Conservation (phyloP, 1,140 invertebrate genomes). For the Pseudomyrmex dendroicus region DNA sequence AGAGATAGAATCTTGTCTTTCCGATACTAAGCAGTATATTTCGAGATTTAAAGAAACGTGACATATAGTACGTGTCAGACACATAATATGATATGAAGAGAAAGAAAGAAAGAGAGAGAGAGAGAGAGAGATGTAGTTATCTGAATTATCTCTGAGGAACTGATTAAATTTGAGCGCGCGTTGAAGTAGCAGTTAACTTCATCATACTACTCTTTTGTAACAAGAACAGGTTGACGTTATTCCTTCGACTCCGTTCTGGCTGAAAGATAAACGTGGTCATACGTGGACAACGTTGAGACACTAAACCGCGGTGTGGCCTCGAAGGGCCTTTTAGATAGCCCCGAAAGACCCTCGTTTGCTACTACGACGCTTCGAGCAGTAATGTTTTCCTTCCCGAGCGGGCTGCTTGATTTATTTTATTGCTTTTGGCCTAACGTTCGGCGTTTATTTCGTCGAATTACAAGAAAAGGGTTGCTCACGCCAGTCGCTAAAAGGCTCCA, state of each 20-base stretch:
- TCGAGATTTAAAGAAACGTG: constrained; percentile 45
- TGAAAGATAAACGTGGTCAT: constrained; percentile 53
- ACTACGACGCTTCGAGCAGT: constrained; percentile 69
- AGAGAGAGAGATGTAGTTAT: background rate
- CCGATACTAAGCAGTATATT: background rate
- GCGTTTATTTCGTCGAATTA: constrained; percentile 78
- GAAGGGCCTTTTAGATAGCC: constrained; percentile 62
- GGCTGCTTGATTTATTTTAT: constrained; percentile 76
- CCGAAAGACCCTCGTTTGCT: constrained; percentile 73
- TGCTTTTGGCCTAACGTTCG: constrained; percentile 76
- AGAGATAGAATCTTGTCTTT: background rate
- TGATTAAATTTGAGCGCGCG: constrained; percentile 34
- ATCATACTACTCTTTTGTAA: constrained; percentile 28
- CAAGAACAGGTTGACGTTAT: constrained; percentile 30
- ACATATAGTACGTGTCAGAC: constrained; percentile 42
- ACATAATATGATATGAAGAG: constrained; percentile 16
- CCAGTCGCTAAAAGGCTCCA: constrained; percentile 74
- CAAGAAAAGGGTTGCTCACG: constrained; percentile 77
- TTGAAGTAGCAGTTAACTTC: constrained; percentile 22
- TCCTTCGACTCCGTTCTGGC: constrained; percentile 42
- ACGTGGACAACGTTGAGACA: constrained; percentile 46
- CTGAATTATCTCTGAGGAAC: constrained; percentile 29
- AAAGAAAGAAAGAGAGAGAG: no score
- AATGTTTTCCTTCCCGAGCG: constrained; percentile 76
- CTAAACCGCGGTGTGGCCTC: constrained; percentile 53